phyloP scores from a whole-genome alignment of 2,888 invertebrate genomes.

The Chorisops tibialis region DNA sequence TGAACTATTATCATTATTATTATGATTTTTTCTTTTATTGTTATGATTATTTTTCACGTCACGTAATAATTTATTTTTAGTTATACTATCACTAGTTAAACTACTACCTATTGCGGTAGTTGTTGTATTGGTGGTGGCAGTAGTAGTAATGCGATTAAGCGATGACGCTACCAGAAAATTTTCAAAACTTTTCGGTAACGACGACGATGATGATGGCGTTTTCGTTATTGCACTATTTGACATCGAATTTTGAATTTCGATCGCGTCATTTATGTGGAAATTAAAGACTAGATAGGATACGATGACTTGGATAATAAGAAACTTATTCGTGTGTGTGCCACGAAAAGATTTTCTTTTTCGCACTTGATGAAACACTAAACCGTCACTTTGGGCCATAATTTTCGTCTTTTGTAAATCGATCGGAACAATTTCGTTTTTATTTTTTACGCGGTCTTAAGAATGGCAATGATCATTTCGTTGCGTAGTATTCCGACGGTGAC shows the following conservation, averaged over 20 bases:
- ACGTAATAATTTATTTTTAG: conserved; percentile 20
- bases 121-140: not conserved
- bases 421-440: not conserved
- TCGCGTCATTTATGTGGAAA: conserved; percentile 15
- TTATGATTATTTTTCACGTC: conserved; percentile 6
- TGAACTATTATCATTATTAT: not conserved
- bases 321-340: not conserved
- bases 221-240: not conserved
- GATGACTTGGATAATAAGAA: conserved; percentile 34
- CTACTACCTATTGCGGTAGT: not conserved
- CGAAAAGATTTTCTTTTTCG: conserved; percentile 14
- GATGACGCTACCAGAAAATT: conserved; percentile 6
- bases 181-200: conserved; percentile 5
- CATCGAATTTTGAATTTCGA: not conserved
- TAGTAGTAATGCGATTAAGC: not conserved
- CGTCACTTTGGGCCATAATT: not conserved
- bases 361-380: not conserved
- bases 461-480: conserved; percentile 8
- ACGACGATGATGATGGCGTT: not conserved
- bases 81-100: not conserved
- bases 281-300: conserved; percentile 38
- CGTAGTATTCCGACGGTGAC: not conserved
- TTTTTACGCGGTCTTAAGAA: not conserved
- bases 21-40: not conserved
- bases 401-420: not conserved